phyloP scores from a whole-genome alignment of 2,888 invertebrate genomes.

The Petrophora chlorosata region DNA sequence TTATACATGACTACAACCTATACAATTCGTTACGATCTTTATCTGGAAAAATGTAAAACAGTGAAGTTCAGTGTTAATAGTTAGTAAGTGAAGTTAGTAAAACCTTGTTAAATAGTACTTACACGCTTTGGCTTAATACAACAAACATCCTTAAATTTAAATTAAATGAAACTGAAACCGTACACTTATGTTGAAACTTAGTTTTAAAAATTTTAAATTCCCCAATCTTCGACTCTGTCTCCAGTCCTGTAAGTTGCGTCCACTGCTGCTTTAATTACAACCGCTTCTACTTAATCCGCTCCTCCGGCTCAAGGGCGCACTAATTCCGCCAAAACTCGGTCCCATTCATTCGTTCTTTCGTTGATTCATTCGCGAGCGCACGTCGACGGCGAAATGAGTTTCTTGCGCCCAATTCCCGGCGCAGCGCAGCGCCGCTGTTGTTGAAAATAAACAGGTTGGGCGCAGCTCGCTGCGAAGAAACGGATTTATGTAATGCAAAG shows the following conservation, averaged over 20 bases:
- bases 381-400: slow-evolving; percentile 15
- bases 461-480: not conserved
- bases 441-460: slow-evolving; percentile 1
- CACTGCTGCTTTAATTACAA: slow-evolving; percentile 37
- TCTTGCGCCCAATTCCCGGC: slow-evolving; percentile 9
- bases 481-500: slow-evolving; percentile 1
- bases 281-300: slow-evolving; percentile 36
- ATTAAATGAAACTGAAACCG: too few species aligned
- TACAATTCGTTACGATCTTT: too few species aligned
- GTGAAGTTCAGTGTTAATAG: too few species aligned
- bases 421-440: slow-evolving; percentile 3
- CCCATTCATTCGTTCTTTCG: slow-evolving; percentile 22
- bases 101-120: too few species aligned
- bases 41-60: too few species aligned
- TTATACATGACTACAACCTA: too few species aligned
- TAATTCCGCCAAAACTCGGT: slow-evolving; percentile 30
- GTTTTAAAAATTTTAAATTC: too few species aligned
- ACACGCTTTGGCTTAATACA: too few species aligned
- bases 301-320: slow-evolving; percentile 26
- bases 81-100: too few species aligned
- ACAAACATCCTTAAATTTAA: too few species aligned
- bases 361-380: slow-evolving; percentile 17
- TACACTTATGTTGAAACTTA: too few species aligned
- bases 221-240: too few species aligned
- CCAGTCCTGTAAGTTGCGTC: not conserved